Conservation (phyloP, 2,888 invertebrate genomes). For the Adineta ricciae region DNA sequence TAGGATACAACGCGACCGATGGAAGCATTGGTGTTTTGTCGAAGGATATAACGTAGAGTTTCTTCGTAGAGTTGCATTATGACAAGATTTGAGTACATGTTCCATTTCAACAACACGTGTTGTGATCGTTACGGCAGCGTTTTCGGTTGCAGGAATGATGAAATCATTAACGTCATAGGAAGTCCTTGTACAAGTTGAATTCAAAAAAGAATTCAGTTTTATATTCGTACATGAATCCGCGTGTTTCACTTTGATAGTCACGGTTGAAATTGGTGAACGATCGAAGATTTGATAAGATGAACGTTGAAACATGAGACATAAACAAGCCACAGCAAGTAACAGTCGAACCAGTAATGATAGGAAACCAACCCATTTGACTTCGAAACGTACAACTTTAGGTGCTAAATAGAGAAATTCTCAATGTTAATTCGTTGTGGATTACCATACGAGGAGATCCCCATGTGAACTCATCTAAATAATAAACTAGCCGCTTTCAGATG, state of each 20-base stretch:
- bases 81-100: not conserved
- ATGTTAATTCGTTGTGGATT: too few species aligned
- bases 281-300: not conserved
- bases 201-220: not conserved
- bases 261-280: constrained; percentile 1
- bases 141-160: not conserved
- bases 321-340: not conserved
- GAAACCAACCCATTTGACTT: not conserved
- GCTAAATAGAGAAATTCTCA: not conserved
- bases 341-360: not conserved
- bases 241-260: not conserved
- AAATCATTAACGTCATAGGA: not conserved
- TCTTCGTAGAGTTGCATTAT: not conserved
- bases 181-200: not conserved
- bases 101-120: not conserved
- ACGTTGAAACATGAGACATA: not conserved
- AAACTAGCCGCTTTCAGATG: too few species aligned
- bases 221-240: not conserved
- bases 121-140: not conserved
- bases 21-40: not conserved
- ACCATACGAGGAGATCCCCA: too few species aligned
- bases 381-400: not conserved
- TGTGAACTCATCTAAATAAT: too few species aligned
- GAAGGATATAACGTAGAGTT: not conserved
- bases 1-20: not conserved